Evolutionary conservation across 2,888 invertebrate genomes (phyloP).

Genomic region (Tetragonula carbonaria): DNA sequence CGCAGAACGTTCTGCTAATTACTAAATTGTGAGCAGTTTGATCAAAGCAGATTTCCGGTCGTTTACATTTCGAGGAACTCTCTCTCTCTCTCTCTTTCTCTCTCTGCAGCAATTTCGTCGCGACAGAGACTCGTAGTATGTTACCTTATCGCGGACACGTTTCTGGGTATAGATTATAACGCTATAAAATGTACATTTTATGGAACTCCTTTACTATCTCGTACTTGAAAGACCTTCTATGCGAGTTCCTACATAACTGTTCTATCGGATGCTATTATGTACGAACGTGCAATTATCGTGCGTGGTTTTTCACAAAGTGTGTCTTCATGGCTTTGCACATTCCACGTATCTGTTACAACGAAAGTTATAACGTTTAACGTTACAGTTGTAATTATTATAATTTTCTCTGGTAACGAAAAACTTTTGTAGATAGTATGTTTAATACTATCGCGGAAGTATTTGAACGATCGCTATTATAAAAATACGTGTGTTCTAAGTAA

Average conservation of each 20-base stretch:
- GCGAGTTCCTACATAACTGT: background rate
- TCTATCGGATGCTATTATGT: conserved; percentile 7
- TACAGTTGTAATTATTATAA: too few relatives aligned
- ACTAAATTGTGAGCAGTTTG: conserved; percentile 14
- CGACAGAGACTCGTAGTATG: conserved; percentile 1
- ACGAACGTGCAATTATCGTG: background rate
- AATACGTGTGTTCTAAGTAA: too few relatives aligned
- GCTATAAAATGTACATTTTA: conserved; percentile 46
- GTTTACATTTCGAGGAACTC: conserved; percentile 48
- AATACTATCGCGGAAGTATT: background rate
- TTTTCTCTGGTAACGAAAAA: background rate
- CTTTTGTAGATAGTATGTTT: background rate
- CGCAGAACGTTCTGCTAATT: background rate
- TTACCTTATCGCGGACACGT: conserved; percentile 36
- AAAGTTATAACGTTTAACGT: background rate
- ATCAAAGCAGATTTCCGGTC: conserved; percentile 44
- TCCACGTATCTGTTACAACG: background rate
- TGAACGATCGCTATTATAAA: too few relatives aligned
- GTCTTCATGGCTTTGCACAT: background rate
- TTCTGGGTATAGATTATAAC: conserved; percentile 51
- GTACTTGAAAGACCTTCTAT: conserved; percentile 8
- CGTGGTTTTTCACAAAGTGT: background rate
- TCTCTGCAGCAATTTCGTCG: conserved; percentile 17
- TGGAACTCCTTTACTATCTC: conserved; percentile 39
- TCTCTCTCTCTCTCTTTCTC: background rate